Percentiles rank a stretch among this genome's conserved stretches.
Conservation (phyloP, 2,797 vertebrate species). For the Sternarchorhynchus goeldii region DNA sequence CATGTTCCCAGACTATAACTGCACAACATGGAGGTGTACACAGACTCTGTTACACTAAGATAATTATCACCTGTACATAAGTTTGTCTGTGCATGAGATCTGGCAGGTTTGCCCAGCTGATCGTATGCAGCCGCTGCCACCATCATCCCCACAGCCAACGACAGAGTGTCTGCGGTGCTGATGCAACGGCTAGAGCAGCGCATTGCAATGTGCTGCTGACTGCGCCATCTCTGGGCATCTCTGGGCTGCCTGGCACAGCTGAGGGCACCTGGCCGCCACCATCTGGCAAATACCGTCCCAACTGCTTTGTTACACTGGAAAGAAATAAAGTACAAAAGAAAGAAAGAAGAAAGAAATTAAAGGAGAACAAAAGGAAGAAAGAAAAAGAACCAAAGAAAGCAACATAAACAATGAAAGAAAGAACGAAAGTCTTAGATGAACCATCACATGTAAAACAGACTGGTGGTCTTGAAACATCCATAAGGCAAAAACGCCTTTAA, state of each 20-base stretch:
- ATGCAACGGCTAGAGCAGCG: no score
- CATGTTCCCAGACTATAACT: no score
- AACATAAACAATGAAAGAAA: neutral
- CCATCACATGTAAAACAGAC: constrained; percentile 12
- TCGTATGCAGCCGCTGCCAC: no score
- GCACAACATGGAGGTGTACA: no score
- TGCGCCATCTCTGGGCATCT: neutral
- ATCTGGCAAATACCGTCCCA: neutral
- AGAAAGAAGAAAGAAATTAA: neutral
- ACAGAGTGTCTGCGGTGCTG: neutral
- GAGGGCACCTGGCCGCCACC: neutral
- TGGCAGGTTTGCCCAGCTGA: no score
- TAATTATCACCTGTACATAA: no score
- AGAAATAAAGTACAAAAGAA: neutral
- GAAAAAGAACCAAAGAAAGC: neutral
- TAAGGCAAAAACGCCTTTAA: constrained; percentile 16
- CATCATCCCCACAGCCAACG: neutral
- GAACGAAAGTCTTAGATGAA: neutral
- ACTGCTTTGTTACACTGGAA: no score
- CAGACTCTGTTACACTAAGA: no score
- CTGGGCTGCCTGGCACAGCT: neutral
- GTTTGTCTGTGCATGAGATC: no score
- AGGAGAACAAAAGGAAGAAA: neutral
- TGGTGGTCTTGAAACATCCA: neutral
- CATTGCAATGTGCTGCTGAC: neutral